Evolutionary conservation across 2,888 invertebrate species (phyloP), one percentile per base, ranked within the genome.

Genomic region (Heterodera filipjevi): DNA sequence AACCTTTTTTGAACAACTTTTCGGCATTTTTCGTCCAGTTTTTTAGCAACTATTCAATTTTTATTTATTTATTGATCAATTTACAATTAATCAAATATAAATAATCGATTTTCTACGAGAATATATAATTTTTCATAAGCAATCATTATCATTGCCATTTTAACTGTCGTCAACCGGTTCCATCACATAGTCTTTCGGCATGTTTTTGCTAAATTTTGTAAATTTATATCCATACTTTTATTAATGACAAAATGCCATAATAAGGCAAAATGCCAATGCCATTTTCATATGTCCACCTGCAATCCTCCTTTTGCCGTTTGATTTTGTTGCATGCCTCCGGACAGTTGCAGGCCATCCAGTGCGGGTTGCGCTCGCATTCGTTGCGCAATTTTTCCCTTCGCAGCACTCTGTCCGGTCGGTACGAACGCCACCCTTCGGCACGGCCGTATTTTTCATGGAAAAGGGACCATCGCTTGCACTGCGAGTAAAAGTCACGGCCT

Each of bases 381-480:
- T 59, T 59, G 27, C 59, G 59, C 27, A 59, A 27, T 12, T 59
- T 59, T 12, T 59, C 59, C 22, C 59, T 59, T 59, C 27, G n/a
- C 27, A 59, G 27, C n/a, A 59, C 27, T n/a, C 3, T 27, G 59
- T 59, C 27, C 59, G 59, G 59, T 59, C 59, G n/a, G 59, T 59
- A 59, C 59, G 59, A 27, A 59, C 59, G 59, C 59, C 59, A 59
- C n/a, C 59, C 59, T n/a, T 59, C 59, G 27, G 59, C 59, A n/a
- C 27, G 59, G 27, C n/a, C 27, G 59, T 59, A 59, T 10, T 27
- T n/a, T 59, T 59, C 59, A 59, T 59, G 59, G 59, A 59, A 59
- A 3, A 22, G n/a, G 59, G 59, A 59, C 59, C 59, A 59, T 5
- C 59, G n/a, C 59, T 59, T 59, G 59, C 59, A 59, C 27, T 59